Evolutionary conservation across 1,140 invertebrate genomes (phyloP).

Genomic region (Dryas iulia): DNA sequence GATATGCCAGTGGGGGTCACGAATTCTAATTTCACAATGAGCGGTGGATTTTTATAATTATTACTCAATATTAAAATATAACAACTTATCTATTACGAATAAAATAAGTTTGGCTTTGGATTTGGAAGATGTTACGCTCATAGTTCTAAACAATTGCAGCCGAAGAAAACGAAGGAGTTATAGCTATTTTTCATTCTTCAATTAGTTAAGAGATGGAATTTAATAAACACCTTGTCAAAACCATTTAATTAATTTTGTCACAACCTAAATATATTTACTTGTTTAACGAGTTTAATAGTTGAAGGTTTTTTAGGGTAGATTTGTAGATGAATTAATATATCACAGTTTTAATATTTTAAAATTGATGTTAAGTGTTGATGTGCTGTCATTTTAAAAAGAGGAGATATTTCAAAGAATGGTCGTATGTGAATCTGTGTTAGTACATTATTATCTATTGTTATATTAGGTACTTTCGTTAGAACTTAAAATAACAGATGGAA

Average conservation of each 20-base stretch:
- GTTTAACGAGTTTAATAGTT: constrained; percentile 16
- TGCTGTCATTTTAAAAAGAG: background rate
- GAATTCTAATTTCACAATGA: background rate
- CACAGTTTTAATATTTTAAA: constrained; percentile 15
- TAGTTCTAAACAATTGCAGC: background rate
- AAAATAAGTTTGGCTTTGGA: too few relatives aligned
- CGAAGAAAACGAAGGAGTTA: background rate
- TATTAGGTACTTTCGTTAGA: background rate
- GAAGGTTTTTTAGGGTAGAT: constrained; percentile 5
- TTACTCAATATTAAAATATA: background rate
- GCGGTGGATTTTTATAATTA: background rate
- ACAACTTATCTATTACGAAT: too few relatives aligned
- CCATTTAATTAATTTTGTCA: background rate
- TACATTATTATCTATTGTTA: background rate
- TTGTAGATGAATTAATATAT: constrained; percentile 6
- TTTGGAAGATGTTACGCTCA: too few relatives aligned
- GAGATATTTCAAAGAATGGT: background rate
- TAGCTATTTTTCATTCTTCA: background rate
- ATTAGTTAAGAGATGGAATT: too few relatives aligned
- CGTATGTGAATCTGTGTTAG: background rate
- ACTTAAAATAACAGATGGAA: background rate
- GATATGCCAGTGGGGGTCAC: too few relatives aligned
- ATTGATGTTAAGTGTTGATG: constrained; percentile 1
- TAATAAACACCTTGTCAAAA: background rate
- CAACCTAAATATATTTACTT: constrained; percentile 10